phyloP scores from a whole-genome alignment of 2,797 vertebrate genomes.

The Sebastes cheni region DNA sequence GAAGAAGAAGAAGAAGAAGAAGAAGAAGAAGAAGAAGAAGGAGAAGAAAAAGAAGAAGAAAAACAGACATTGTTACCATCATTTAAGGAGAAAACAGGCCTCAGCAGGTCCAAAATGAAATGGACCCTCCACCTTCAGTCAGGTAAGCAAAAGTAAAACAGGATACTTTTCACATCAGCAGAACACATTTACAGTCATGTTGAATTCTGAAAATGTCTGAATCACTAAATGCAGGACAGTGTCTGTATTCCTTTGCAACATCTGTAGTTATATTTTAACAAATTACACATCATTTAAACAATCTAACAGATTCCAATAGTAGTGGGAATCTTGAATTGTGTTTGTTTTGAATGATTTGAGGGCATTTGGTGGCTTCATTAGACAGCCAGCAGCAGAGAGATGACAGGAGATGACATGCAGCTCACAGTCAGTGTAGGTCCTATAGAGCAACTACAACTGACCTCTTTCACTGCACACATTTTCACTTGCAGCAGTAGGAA shows the following conservation, averaged over 20 bases:
- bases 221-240: not conserved
- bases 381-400: not conserved
- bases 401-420: not conserved
- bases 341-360: not conserved
- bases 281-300: not conserved
- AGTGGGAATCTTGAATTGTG: not conserved
- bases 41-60: conserved; percentile 23
- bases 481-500: not conserved
- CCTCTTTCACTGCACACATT: not conserved
- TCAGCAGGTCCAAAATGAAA: not conserved
- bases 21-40: conserved; percentile 7
- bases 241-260: not conserved
- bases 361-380: not conserved
- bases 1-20: conserved; percentile 6
- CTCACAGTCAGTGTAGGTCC: not conserved
- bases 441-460: not conserved
- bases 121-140: too few species aligned
- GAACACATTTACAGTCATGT: not conserved
- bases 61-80: conserved; percentile 25
- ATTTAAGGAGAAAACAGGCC: conserved; percentile 38
- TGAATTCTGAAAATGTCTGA: not conserved
- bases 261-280: not conserved
- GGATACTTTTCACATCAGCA: not conserved
- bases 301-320: not conserved
- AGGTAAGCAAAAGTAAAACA: conserved; percentile 3